A percentile compares a stretch with the other conserved stretches of the same genome.
Evolutionary conservation across 2,888 invertebrate genomes (phyloP).

Genomic region (Pelosia muscerda): DNA sequence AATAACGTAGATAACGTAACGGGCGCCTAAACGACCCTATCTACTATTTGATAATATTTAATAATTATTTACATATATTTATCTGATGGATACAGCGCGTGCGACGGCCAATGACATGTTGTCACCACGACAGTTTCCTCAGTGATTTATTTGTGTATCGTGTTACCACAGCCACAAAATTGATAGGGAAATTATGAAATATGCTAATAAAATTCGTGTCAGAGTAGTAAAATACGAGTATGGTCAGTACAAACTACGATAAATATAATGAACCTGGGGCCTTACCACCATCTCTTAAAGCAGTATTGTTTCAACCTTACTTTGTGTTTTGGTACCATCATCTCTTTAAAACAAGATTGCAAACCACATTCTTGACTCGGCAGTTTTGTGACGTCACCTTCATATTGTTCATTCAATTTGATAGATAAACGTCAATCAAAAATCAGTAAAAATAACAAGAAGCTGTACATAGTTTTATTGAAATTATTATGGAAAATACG

Average conservation of each 20-base stretch:
- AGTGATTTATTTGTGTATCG: slow-evolving; percentile 68
- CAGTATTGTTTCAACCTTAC: no score
- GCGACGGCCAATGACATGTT: slow-evolving; percentile 66
- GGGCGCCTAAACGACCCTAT: slow-evolving; percentile 83
- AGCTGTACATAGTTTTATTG: no score
- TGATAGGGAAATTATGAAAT: slow-evolving; percentile 55
- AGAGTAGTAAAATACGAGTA: slow-evolving; percentile 27
- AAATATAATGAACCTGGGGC: slow-evolving; percentile 41
- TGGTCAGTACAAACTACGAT: slow-evolving; percentile 42
- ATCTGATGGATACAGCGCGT: slow-evolving; percentile 80
- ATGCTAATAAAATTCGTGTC: slow-evolving; percentile 45
- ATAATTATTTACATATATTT: slow-evolving; percentile 84
- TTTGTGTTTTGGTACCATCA: no score
- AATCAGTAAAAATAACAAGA: no score
- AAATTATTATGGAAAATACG: no score
- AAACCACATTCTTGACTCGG: no score
- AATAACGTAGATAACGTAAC: slow-evolving; percentile 83
- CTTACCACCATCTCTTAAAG: no score
- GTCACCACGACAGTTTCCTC: slow-evolving; percentile 64
- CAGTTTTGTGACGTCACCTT: no score
- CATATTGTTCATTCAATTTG: no score
- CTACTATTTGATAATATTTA: slow-evolving; percentile 82
- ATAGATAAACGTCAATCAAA: no score
- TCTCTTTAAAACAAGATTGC: no score
- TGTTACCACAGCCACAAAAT: slow-evolving; percentile 54